These are phyloP conservation scores for Rhabdophis nuchalis DNA, from an alignment of 2,797 vertebrate species.

Conservation along the genomic window DNA sequence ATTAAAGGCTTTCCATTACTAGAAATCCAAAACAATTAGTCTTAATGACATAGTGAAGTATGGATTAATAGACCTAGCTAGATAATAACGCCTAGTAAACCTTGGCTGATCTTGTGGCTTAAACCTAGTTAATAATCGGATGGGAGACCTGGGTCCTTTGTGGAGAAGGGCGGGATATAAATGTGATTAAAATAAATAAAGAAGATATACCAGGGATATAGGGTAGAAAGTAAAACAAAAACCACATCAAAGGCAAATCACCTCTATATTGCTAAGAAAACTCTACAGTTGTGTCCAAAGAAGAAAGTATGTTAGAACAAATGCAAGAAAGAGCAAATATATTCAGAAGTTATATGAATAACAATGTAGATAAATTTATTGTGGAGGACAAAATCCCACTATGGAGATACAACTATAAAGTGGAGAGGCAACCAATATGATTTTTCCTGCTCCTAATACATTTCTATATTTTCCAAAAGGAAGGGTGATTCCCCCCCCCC, in stretches of 20 bases:
- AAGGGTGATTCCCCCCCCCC: background rate
- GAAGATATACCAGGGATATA: background rate
- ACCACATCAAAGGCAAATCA: background rate
- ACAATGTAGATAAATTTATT: constrained; percentile 13
- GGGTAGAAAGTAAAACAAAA: background rate
- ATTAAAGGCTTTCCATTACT: constrained; percentile 33
- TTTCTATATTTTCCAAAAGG: background rate
- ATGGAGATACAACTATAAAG: constrained; percentile 13
- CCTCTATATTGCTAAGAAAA: background rate
- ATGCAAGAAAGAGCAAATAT: background rate
- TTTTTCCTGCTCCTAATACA: background rate
- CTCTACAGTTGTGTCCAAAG: background rate
- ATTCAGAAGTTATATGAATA: constrained; percentile 25
- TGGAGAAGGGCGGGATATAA: no score
- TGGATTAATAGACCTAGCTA: background rate
- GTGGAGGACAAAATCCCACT: constrained; percentile 25
- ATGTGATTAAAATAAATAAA: no score
- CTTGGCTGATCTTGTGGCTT: background rate
- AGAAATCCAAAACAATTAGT: constrained; percentile 44
- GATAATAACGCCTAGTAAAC: background rate
- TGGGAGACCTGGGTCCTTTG: no score
- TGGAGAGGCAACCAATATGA: background rate
- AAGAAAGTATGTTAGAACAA: constrained; percentile 26
- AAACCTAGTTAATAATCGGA: background rate
- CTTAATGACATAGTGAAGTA: constrained; percentile 23